Percentiles rank a stretch among this genome's conserved stretches.
Conservation (phyloP, 1,140 invertebrate genomes). For the Varroa destructor region DNA sequence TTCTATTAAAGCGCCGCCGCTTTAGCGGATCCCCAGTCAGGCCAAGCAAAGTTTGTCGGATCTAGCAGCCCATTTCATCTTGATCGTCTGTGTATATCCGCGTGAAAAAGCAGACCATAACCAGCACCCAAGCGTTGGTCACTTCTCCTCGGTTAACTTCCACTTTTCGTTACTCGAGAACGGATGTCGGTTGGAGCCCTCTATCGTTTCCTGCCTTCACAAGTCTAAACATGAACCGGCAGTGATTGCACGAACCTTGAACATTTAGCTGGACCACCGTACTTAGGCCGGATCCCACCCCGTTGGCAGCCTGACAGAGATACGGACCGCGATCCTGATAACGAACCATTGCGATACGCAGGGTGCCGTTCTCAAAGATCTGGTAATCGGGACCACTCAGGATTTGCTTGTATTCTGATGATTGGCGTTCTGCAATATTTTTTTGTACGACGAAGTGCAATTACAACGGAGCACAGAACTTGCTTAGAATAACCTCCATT, state of each 20-base stretch:
- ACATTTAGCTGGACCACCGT: slow-evolving; percentile 42
- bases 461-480: background rate
- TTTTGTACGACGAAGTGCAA: slow-evolving; percentile 28
- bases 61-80: no score
- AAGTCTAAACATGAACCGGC: no score
- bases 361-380: slow-evolving; percentile 41
- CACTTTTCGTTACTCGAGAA: slow-evolving; percentile 8
- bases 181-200: background rate
- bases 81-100: no score
- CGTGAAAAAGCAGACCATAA: no score
- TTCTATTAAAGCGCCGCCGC: no score
- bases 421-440: slow-evolving; percentile 31
- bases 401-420: slow-evolving; percentile 29
- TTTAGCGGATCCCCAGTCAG: no score
- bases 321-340: slow-evolving; percentile 41
- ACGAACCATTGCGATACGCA: slow-evolving; percentile 39
- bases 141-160: background rate
- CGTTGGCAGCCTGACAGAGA: slow-evolving; percentile 42
- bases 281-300: slow-evolving; percentile 42
- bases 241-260: slow-evolving; percentile 35
- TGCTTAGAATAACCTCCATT: background rate
- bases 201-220: no score
- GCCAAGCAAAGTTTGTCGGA: no score
- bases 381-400: slow-evolving; percentile 36
- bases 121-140: no score